Evolutionary conservation across 2,113 vertebrate species (phyloP).

Genomic region (Sclerurus mexicanus): DNA sequence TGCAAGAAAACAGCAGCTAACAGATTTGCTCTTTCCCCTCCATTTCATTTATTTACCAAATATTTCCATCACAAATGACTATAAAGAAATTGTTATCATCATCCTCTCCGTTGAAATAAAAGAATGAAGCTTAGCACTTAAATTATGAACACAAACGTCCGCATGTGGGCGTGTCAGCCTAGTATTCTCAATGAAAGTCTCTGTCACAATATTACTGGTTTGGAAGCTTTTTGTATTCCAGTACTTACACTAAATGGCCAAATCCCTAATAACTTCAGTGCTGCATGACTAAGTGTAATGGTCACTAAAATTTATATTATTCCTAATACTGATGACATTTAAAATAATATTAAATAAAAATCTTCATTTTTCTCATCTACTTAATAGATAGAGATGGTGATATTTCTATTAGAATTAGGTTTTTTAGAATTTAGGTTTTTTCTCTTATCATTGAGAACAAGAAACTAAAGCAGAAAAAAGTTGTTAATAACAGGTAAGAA

Average conservation of each 20-base stretch:
- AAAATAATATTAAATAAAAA: not conserved
- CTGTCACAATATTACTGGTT: not conserved
- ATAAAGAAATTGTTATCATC: not conserved
- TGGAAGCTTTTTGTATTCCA: not conserved
- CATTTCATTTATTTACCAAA: constrained; percentile 51
- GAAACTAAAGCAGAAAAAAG: not conserved
- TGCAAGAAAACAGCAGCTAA: constrained; percentile 31
- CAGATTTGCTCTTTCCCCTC: constrained; percentile 3
- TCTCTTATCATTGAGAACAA: not conserved
- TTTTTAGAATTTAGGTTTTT: no score
- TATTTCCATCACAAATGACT: not conserved
- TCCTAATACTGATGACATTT: not conserved
- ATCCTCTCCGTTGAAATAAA: not conserved
- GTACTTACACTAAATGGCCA: not conserved
- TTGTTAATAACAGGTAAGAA: not conserved
- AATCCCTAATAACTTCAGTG: not conserved
- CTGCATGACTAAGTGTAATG: not conserved
- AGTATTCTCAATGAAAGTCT: not conserved
- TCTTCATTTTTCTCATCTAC: not conserved
- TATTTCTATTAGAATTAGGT: not conserved
- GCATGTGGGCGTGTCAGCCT: not conserved
- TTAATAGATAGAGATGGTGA: not conserved
- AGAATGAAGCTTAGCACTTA: not conserved
- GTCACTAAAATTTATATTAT: not conserved
- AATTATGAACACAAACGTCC: not conserved